phyloP scores from a whole-genome alignment of 2,888 invertebrate species.

The Pollenia amentaria region DNA sequence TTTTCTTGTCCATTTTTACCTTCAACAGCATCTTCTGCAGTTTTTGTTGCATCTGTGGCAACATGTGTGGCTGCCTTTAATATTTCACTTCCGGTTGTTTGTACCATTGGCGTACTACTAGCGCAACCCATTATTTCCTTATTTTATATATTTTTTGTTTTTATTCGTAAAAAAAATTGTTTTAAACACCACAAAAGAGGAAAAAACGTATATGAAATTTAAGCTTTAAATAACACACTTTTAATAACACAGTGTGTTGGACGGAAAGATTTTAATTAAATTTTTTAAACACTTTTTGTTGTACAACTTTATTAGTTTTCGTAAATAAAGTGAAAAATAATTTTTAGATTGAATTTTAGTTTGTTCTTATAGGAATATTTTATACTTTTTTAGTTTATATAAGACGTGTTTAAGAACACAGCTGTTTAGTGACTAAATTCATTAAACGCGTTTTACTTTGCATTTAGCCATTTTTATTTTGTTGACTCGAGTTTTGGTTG shows the following conservation, averaged over 20 bases:
- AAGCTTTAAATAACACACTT: conserved; percentile 15
- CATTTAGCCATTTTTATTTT: conserved; percentile 61
- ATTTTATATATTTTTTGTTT: conserved; percentile 32
- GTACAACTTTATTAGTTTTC: not conserved
- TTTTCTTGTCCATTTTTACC: conserved; percentile 74
- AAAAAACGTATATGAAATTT: not conserved
- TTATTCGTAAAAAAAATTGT: not conserved
- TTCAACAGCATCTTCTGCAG: conserved; percentile 80
- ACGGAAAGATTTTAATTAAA: conserved; percentile 5
- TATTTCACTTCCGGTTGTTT: conserved; percentile 82
- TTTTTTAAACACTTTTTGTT: conserved; percentile 14
- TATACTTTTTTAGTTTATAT: conserved; percentile 26
- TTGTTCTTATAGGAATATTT: not conserved
- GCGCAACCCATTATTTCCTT: conserved; percentile 80
- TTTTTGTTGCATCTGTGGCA: conserved; percentile 79
- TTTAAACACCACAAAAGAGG: not conserved
- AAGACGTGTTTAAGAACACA: conserved; percentile 68
- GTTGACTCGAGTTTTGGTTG: conserved; percentile 20
- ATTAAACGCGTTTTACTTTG: conserved; percentile 64
- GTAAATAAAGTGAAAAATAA: not conserved
- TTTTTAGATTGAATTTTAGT: not conserved
- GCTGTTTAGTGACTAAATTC: conserved; percentile 71
- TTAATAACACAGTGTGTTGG: not conserved
- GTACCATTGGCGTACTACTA: conserved; percentile 82
- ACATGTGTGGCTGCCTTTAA: conserved; percentile 81